Percentiles rank a stretch among this genome's conserved stretches.
Evolutionary conservation across 2,888 invertebrate species (phyloP).

Genomic region (Drymonia ruficornis): DNA sequence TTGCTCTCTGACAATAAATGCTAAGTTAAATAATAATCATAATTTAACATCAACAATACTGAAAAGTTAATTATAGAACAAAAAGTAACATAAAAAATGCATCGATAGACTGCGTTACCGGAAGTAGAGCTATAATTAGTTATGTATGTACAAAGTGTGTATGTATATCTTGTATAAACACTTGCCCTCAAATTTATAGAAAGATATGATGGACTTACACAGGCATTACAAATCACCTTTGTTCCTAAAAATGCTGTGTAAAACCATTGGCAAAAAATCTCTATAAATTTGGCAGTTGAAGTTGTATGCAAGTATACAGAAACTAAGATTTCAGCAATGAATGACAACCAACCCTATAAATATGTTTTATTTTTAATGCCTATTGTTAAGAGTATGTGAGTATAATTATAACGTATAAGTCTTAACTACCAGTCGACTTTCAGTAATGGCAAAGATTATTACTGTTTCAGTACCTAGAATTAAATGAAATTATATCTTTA

Average conservation of each 20-base stretch:
- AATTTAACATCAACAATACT: slow-evolving; percentile 31
- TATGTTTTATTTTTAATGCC: neutral
- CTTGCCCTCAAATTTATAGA: too few species aligned
- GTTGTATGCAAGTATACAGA: too few species aligned
- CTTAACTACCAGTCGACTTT: slow-evolving; percentile 31
- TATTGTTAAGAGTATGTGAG: neutral
- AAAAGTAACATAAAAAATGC: slow-evolving; percentile 24
- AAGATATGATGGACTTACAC: too few species aligned
- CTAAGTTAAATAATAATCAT: slow-evolving; percentile 30
- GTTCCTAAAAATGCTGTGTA: too few species aligned
- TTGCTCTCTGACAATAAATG: slow-evolving; percentile 33
- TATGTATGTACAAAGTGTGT: neutral
- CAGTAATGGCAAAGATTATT: neutral
- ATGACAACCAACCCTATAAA: slow-evolving; percentile 10
- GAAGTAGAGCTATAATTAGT: neutral
- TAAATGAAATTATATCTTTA: neutral
- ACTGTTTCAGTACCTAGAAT: neutral
- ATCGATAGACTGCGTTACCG: neutral
- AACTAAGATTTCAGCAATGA: too few species aligned
- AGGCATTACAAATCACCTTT: too few species aligned
- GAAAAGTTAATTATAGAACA: slow-evolving; percentile 27
- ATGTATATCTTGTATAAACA: too few species aligned
- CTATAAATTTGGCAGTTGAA: too few species aligned
- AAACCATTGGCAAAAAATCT: too few species aligned
- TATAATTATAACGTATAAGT: slow-evolving; percentile 20